A percentile compares a stretch with the other conserved stretches of the same genome.
Conservation (phyloP, 2,797 vertebrate species). For the Carapus acus region DNA sequence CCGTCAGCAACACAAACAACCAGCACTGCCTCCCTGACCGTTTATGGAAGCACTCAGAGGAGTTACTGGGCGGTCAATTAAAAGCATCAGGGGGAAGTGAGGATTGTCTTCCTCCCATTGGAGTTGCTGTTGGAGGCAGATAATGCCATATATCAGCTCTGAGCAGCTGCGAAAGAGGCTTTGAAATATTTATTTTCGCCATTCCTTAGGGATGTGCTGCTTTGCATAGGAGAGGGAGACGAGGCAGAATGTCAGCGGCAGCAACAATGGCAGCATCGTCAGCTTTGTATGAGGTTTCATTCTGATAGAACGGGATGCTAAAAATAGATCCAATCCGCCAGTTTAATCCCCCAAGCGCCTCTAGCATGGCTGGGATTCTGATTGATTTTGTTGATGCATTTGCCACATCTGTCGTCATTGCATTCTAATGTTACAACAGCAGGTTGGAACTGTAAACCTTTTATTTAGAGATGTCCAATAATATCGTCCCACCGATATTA, state of each 20-base stretch:
- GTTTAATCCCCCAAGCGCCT: constrained; percentile 59
- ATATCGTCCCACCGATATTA: no score
- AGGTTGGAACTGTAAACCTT: constrained; percentile 23
- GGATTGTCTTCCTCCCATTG: constrained; percentile 37
- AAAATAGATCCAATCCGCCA: constrained; percentile 67
- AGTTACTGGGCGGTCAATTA: constrained; percentile 45
- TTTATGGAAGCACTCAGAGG: constrained; percentile 64
- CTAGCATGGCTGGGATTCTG: constrained; percentile 42
- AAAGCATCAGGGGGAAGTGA: constrained; percentile 54
- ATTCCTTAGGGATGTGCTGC: constrained; percentile 28
- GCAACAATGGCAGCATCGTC: constrained; percentile 44
- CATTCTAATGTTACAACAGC: constrained; percentile 11
- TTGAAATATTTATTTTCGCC: constrained; percentile 52
- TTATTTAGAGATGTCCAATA: no score
- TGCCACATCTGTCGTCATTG: constrained; percentile 36
- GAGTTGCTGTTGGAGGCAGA: constrained; percentile 51
- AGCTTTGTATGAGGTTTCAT: constrained; percentile 51
- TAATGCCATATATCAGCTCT: constrained; percentile 47
- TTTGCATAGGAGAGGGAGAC: constrained; percentile 55
- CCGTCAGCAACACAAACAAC: constrained; percentile 31
- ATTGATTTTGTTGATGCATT: constrained; percentile 31
- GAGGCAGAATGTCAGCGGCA: constrained; percentile 43
- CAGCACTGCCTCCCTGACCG: constrained; percentile 48
- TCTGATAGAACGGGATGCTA: constrained; percentile 45
- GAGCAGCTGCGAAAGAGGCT: constrained; percentile 40